Evolutionary conservation across 1,140 invertebrate species (phyloP).

Genomic region (Metaphire vulgaris): DNA sequence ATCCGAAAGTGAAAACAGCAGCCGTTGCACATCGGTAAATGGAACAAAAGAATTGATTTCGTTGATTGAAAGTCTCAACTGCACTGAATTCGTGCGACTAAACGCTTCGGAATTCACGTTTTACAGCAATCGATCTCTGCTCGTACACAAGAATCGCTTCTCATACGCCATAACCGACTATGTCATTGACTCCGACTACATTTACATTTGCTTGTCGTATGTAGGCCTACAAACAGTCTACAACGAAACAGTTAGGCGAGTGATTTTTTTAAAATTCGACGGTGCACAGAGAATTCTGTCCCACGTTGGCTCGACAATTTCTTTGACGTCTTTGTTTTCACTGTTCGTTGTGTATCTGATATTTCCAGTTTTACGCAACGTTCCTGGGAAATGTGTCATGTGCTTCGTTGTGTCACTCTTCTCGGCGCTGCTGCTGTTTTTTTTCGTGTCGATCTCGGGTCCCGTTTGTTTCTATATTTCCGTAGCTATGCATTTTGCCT

Average conservation of each 20-base stretch:
- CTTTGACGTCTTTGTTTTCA: slow-evolving; percentile 34
- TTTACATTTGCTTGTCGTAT: no score
- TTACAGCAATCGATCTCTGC: slow-evolving; percentile 16
- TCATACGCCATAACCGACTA: slow-evolving; percentile 19
- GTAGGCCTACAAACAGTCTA: no score
- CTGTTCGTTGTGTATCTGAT: slow-evolving; percentile 46
- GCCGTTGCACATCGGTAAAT: not conserved
- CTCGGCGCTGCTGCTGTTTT: slow-evolving; percentile 51
- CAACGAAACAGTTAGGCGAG: not conserved
- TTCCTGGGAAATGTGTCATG: slow-evolving; percentile 55
- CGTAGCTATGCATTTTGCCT: slow-evolving; percentile 54
- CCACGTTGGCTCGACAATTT: slow-evolving; percentile 33
- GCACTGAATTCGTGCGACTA: no score
- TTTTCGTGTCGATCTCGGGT: slow-evolving; percentile 5
- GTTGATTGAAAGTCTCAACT: no score
- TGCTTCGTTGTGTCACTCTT: slow-evolving; percentile 51
- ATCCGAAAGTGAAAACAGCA: not conserved
- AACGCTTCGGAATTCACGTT: no score
- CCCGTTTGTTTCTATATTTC: slow-evolving; percentile 42
- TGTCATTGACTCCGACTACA: no score
- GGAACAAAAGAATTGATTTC: no score
- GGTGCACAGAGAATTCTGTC: slow-evolving; percentile 32
- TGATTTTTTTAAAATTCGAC: slow-evolving; percentile 6
- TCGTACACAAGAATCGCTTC: slow-evolving; percentile 3
- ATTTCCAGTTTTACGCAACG: slow-evolving; percentile 51